Evolutionary conservation across 2,888 invertebrate species (phyloP), one percentile per base, ranked within the genome.

Genomic region (Caenorhabditis macrosperma): DNA sequence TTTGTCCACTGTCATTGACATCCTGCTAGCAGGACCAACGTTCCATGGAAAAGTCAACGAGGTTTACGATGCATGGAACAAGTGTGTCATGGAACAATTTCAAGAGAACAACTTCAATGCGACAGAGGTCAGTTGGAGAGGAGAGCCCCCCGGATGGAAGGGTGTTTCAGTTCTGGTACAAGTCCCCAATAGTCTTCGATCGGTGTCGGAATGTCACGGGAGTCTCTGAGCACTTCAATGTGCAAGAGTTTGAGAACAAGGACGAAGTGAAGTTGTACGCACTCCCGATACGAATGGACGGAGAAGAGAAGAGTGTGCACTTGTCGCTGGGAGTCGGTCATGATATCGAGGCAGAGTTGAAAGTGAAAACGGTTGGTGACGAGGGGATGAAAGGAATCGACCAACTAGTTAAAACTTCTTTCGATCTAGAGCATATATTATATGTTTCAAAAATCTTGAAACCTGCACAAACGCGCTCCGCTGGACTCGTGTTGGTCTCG

Each of bases 81-180:
- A 48, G 4, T 48, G 48, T 48, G 24, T 24, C 12, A 26, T 9
- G 24, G 44, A 44, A 44, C 2, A 2, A 10, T 44, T 44, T n/a
- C 2, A 20, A 17, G 44, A 44, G 44, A 44, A 44, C 5, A 44
- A 44, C 17, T 44, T 44, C 17, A 44, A 44, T 17, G 20, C 44
- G 2, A 44, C 44, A 17, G 44, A 20, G 17, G 44, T 44, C 1
- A 17, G 44, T 44, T 12, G 15, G 15, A 38, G 33, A n/a, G n/a
- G n/a, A n/a, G n/a, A n/a, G n/a, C n/a, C n/a, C n/a, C n/a, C n/a
- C n/a, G n/a, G n/a, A n/a, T n/a, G n/a, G n/a, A n/a, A n/a, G n/a
- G n/a, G n/a, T n/a, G n/a, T n/a, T 48, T 24, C 26, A 48, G 48
- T 48, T 48, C 48, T 48, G 48, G 48, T 24, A 24, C 48, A 17